Evolutionary conservation across 2,888 invertebrate species (phyloP), one percentile per base, ranked within the genome.

Genomic region (Tricholauxania praeusta): DNA sequence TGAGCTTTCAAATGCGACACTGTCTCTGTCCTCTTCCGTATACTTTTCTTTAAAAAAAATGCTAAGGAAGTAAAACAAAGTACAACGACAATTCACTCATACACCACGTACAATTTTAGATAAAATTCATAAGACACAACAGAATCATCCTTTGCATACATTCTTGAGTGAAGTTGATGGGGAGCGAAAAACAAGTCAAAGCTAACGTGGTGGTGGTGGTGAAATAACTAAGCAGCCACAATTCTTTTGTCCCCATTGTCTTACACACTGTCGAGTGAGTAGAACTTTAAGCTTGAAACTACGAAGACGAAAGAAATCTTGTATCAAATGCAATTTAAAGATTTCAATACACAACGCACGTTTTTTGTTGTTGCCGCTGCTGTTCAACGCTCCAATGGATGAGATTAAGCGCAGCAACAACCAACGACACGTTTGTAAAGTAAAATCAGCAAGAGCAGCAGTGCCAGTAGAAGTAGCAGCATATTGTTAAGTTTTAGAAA

Each of bases 331-430:
- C 64, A 55, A 67, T 55, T 55, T 67, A 67, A 51, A 55, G 57
- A 53, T 67, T 67, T 67, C 55, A 55, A 55, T 55, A 67, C 55
- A 17, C 67, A 55, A 67, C 67, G 67, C 67, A 67, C 67, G 67
- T 67, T 19, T 22, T n/a, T 15, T 55, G 67, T 12, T 49, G 49
- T 47, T 64, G 49, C 8, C 51, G 19, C 17, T 64, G 51, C 19
- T 14, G 57, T 17, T 15, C 51, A 19, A 51, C 52, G 22, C 51
- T 17, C 19, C 53, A 51, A 39, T 55, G 39, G 57, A 67, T 39
- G 39, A 55, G 67, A 67, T 67, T 67, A 55, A 67, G 47, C 39
- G 47, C 55, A 51, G 47, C 64, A 49, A 28, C 64, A 39, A 39
- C 39, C 39, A 68, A 63, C 63, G 59, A 59, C 66, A 76, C 57